These are phyloP conservation scores for Balaenoptera acutorostrata DNA, from an alignment of 2,113 vertebrate genomes.

Conservation along the genomic window DNA sequence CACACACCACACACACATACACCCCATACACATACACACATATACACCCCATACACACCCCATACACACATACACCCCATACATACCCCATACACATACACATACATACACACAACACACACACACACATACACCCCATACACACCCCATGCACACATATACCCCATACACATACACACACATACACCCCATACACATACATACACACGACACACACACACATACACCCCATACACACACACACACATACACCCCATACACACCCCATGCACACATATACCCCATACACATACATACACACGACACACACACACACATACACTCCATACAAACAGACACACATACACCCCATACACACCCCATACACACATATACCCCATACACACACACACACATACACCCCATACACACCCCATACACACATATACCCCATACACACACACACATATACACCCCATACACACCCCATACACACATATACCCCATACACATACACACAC, in stretches of 20 bases:
- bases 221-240: neutral
- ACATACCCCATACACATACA: too few species aligned
- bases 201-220: neutral
- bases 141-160: neutral
- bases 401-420: too few species aligned
- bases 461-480: neutral
- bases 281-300: neutral
- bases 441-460: neutral
- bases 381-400: neutral
- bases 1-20: rapidly evolving
- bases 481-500: too few species aligned
- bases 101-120: too few species aligned
- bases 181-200: neutral
- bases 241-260: too few species aligned
- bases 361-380: neutral
- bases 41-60: neutral
- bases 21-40: neutral
- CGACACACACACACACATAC: neutral
- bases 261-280: too few species aligned
- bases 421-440: too few species aligned
- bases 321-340: neutral
- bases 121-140: neutral
- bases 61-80: neutral
- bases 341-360: neutral
- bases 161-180: neutral